Evolutionary conservation across 2,888 invertebrate genomes (phyloP).

Genomic region (Phania funesta): DNA sequence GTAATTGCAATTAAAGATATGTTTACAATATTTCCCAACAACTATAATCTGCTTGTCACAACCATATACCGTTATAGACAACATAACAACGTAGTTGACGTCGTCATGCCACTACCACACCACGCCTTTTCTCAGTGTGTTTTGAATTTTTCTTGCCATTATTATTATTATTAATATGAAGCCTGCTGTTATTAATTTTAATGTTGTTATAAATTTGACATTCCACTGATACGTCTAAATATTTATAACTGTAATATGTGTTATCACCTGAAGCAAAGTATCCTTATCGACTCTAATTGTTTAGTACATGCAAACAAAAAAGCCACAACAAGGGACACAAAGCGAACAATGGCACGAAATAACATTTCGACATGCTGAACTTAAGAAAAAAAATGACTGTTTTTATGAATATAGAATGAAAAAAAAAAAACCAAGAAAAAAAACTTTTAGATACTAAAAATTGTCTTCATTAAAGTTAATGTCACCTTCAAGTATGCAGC

Average conservation of each 20-base stretch:
- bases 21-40: too few species aligned
- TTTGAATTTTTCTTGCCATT: not conserved
- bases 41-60: too few species aligned
- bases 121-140: too few species aligned
- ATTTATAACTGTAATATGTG: constrained; percentile 4
- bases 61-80: too few species aligned
- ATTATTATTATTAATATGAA: constrained; percentile 39
- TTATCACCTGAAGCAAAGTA: not conserved
- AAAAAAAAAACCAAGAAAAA: not conserved
- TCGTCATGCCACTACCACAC: too few species aligned
- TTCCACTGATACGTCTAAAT: not conserved
- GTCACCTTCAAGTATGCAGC: constrained; percentile 45
- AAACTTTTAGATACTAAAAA: constrained; percentile 55
- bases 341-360: constrained; percentile 3
- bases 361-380: constrained; percentile 44
- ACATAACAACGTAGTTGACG: too few species aligned
- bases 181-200: constrained; percentile 24
- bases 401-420: constrained; percentile 25
- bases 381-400: constrained; percentile 9
- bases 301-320: constrained; percentile 28
- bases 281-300: not conserved
- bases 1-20: too few species aligned
- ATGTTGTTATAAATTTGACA: constrained; percentile 33
- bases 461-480: constrained; percentile 65
- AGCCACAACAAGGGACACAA: not conserved